A percentile compares a stretch with the other conserved stretches of the same genome.
Evolutionary conservation across 1,140 invertebrate genomes (phyloP).

Genomic region (Bombus picipes): DNA sequence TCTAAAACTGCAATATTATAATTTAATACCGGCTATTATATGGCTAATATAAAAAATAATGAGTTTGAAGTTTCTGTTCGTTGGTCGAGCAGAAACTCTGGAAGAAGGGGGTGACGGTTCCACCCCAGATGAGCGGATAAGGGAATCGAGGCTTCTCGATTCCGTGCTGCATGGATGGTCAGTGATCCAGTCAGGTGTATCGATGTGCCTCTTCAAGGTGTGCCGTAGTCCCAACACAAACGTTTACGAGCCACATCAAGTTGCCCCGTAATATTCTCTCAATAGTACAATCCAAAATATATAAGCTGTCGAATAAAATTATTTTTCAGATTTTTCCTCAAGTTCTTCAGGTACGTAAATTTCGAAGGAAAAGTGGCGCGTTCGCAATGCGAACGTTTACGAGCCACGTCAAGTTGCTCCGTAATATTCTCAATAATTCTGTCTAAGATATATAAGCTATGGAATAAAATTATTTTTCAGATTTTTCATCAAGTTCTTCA

Average conservation of each 20-base stretch:
- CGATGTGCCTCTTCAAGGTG: slow-evolving; percentile 34
- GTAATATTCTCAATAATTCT: too few species aligned
- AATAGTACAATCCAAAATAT: accelerated
- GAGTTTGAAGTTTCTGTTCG: not conserved
- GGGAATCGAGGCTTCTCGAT: slow-evolving; percentile 66
- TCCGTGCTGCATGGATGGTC: slow-evolving; percentile 62
- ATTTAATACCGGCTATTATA: not conserved
- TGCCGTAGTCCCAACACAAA: not conserved
- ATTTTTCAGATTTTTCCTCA: accelerated
- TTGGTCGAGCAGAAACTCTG: slow-evolving; percentile 63
- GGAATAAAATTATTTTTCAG: too few species aligned
- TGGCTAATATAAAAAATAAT: not conserved
- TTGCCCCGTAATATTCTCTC: too few species aligned
- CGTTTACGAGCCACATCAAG: not conserved
- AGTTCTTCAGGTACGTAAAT: too few species aligned
- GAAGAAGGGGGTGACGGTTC: slow-evolving; percentile 66
- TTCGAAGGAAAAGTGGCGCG: too few species aligned
- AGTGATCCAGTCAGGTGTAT: slow-evolving; percentile 66
- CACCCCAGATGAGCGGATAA: slow-evolving; percentile 70
- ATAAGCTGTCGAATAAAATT: too few species aligned
- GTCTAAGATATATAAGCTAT: too few species aligned
- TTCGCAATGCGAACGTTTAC: too few species aligned
- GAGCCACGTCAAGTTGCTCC: too few species aligned
- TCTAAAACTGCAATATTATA: not conserved
- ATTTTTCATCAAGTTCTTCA: too few species aligned